phyloP scores from a whole-genome alignment of 2,797 vertebrate genomes.

The Thripadectes ignobilis region DNA sequence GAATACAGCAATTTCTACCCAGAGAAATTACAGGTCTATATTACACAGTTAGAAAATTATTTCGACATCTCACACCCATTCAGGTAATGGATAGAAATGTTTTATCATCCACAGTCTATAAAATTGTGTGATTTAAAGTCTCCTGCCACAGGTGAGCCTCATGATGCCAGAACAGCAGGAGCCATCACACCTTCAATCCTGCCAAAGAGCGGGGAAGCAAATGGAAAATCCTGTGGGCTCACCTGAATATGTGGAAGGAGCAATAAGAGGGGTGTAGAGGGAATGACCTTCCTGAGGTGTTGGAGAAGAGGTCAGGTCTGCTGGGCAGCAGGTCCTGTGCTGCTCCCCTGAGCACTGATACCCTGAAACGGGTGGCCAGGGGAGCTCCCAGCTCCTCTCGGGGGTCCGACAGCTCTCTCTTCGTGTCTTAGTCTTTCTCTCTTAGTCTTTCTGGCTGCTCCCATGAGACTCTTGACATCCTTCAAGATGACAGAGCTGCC shows the following conservation, averaged over 20 bases:
- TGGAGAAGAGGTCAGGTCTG: background rate
- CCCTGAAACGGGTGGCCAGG: no score
- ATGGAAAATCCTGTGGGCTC: background rate
- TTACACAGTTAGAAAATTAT: rapidly evolving
- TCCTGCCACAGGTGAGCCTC: background rate
- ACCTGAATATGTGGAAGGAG: background rate
- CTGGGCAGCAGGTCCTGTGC: rapidly evolving
- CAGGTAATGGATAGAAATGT: rapidly evolving
- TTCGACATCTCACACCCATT: background rate
- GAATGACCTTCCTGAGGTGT: rapidly evolving
- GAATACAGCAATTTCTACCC: rapidly evolving
- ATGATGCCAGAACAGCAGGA: rapidly evolving
- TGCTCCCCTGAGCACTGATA: rapidly evolving
- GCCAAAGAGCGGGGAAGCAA: background rate
- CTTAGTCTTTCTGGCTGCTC: background rate
- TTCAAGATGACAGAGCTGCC: background rate
- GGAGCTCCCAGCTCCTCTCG: background rate
- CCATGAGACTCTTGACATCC: rapidly evolving
- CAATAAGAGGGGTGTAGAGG: background rate
- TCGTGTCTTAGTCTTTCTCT: background rate
- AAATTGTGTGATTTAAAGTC: rapidly evolving
- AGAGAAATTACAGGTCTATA: background rate
- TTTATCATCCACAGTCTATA: rapidly evolving
- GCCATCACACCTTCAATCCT: background rate
- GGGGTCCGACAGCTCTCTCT: background rate